These are phyloP conservation scores for Marmota flaviventris DNA, from an alignment of 2,113 vertebrate species.

Conservation along the genomic window DNA sequence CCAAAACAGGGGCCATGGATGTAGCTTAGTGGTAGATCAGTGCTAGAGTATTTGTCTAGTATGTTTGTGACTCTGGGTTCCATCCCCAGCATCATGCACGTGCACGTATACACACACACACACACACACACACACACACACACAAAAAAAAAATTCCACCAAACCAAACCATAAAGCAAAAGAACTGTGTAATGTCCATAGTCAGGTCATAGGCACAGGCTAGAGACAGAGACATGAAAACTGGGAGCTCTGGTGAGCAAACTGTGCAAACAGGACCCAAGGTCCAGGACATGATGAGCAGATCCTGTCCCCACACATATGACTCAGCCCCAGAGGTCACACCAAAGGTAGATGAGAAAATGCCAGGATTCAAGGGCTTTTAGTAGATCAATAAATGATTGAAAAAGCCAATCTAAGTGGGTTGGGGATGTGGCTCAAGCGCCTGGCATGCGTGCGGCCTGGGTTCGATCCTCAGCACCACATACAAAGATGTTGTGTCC, in stretches of 20 bases:
- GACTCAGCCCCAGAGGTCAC: background rate
- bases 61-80: background rate
- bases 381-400: background rate
- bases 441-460: too few species aligned
- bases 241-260: background rate
- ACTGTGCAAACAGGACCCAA: background rate
- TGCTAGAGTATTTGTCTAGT: background rate
- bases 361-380: background rate
- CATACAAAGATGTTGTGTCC: too few species aligned
- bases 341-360: background rate
- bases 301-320: background rate
- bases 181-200: background rate
- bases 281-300: background rate
- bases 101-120: too few species aligned
- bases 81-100: background rate
- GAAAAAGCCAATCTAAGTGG: background rate
- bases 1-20: background rate
- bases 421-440: too few species aligned
- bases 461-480: too few species aligned
- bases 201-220: background rate
- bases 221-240: background rate
- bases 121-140: background rate
- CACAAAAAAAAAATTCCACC: background rate
- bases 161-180: background rate
- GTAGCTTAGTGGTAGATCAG: background rate